These are phyloP conservation scores for Cyprinodon tularosa DNA, from an alignment of 2,113 vertebrate species.

Conservation along the genomic window DNA sequence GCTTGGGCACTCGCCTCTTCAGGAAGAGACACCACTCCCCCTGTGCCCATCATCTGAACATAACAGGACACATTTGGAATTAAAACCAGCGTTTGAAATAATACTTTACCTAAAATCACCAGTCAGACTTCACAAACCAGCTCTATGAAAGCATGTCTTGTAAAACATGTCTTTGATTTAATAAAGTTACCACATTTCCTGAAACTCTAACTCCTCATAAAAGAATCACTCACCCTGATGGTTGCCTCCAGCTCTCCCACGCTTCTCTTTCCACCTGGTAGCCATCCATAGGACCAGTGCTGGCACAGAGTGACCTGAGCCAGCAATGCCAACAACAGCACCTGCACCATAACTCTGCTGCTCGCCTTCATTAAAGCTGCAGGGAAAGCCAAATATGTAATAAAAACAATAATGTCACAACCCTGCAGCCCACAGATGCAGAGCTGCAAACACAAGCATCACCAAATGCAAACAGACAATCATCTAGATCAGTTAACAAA, in stretches of 20 bases:
- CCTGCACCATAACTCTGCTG: slow-evolving; percentile 70
- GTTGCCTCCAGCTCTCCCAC: slow-evolving; percentile 78
- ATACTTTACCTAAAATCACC: background rate
- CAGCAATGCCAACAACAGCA: slow-evolving; percentile 75
- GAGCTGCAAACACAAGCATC: slow-evolving; percentile 27
- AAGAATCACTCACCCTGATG: slow-evolving; percentile 71
- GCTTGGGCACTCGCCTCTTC: slow-evolving; percentile 71
- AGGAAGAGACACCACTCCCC: slow-evolving; percentile 73
- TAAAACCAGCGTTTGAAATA: slow-evolving; percentile 8
- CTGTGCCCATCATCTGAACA: slow-evolving; percentile 79
- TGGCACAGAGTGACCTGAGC: slow-evolving; percentile 76
- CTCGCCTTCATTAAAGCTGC: slow-evolving; percentile 72
- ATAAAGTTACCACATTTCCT: slow-evolving; percentile 31
- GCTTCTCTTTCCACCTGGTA: slow-evolving; percentile 82
- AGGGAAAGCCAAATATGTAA: slow-evolving; percentile 50
- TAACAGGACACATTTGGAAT: slow-evolving; percentile 46
- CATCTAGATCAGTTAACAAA: slow-evolving; percentile 51
- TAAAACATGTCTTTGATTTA: slow-evolving; percentile 13
- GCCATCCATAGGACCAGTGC: slow-evolving; percentile 84
- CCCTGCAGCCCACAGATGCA: slow-evolving; percentile 19
- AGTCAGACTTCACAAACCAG: background rate
- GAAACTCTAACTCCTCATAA: slow-evolving; percentile 23
- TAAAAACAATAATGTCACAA: slow-evolving; percentile 47
- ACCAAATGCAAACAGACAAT: slow-evolving; percentile 39
- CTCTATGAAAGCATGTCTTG: slow-evolving; percentile 9